phyloP scores from a whole-genome alignment of 2,113 vertebrate species.

The Microcebus jonahi region DNA sequence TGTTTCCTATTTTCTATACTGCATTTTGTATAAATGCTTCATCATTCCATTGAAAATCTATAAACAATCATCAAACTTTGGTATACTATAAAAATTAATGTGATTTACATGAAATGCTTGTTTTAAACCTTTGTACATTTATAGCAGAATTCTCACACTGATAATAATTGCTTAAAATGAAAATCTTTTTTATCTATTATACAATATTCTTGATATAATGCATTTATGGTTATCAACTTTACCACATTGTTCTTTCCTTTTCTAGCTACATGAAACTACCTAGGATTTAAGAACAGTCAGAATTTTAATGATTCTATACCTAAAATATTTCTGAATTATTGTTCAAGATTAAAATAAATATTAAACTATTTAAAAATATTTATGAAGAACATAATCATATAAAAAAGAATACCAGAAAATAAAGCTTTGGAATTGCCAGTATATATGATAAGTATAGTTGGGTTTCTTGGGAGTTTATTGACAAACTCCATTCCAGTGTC shows the following conservation, averaged over 20 bases:
- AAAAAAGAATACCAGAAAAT: not conserved
- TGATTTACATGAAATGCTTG: not conserved
- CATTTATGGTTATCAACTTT: not conserved
- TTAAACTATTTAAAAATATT: not conserved
- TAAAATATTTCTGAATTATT: not conserved
- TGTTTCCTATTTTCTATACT: not conserved
- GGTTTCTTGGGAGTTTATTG: not conserved
- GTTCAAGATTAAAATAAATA: not conserved
- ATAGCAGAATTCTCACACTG: not conserved
- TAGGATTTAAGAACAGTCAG: not conserved
- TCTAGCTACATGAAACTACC: not conserved
- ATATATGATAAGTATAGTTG: not conserved
- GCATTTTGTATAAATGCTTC: not conserved
- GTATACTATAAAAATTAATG: not conserved
- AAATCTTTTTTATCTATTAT: not conserved
- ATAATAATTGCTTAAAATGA: not conserved
- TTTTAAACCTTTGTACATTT: not conserved
- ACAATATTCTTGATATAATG: not conserved
- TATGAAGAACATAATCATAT: not conserved
- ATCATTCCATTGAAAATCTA: not conserved
- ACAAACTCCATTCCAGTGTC: not conserved
- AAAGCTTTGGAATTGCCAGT: not conserved
- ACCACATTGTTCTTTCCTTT: not conserved
- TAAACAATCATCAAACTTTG: not conserved
- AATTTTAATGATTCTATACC: not conserved